Evolutionary conservation across 2,113 vertebrate genomes (phyloP), one percentile per base, ranked within the genome.

Genomic region (Myrmophylax atrothorax): DNA sequence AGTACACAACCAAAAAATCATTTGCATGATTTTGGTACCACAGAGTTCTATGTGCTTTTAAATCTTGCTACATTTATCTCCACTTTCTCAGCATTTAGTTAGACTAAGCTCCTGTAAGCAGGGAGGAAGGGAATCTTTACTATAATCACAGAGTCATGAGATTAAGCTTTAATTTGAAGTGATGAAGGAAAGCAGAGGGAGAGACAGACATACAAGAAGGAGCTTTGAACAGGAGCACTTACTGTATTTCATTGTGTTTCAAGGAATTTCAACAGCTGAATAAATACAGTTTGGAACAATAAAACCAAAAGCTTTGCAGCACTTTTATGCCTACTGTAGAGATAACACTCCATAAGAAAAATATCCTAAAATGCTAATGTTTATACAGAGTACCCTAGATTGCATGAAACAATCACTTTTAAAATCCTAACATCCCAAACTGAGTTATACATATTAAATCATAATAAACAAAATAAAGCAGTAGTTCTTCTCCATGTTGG

Each of bases 81-180:
- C 20, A 86, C n/a, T 86, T 93, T 75, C 56, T 55, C 46, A 80
- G 87, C 6, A 58, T 80, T 83, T 42, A 82, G 29, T 67, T 91
- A 63, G 69, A 47, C 35, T 94, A 88, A 95, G 59, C 55, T 92
- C n/a, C 23, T 82, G 31, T 22, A 63, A 58, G 14, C 31, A 20
- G n/a, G 20, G 33, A 6, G 44, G 59, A 29, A 20, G 28, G 22
- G 8, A 49, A 79, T 50, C 78, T 94, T 70, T 40, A 42, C n/a
- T 47, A 67, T 94, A 93, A 96, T 93, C 60, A 52, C 28, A 87
- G 50, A 31, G 28, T 80, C 53, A 55, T 58, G 20, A 4, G 56
- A 94, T 95, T 92, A 94, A 93, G 35, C 9, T 94, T 93, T 86
- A 88, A 83, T 90, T 95, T 92, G 67, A 28, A 78, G 14, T 40